These are phyloP conservation scores for Puffinus mauretanicus DNA, from an alignment of 2,113 vertebrate genomes.

Conservation along the genomic window DNA sequence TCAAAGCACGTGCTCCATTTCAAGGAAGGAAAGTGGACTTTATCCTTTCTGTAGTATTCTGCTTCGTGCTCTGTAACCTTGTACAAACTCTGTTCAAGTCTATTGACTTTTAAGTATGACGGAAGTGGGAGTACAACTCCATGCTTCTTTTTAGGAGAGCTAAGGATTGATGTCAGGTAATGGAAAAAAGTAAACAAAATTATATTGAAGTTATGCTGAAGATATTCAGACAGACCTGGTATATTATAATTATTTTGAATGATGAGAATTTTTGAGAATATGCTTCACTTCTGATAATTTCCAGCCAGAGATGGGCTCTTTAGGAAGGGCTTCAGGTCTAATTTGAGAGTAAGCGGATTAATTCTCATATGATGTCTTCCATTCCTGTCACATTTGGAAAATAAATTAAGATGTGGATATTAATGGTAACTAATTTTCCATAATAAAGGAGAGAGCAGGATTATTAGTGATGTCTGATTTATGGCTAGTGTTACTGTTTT, in stretches of 20 bases:
- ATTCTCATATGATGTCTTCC: neutral
- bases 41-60: neutral
- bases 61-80: neutral
- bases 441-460: neutral
- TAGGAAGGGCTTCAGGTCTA: neutral
- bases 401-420: neutral
- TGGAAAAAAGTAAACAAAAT: neutral
- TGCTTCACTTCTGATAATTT: neutral
- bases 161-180: neutral
- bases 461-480: neutral
- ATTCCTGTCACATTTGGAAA: neutral
- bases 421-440: neutral
- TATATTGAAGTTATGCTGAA: neutral
- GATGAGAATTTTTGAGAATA: neutral
- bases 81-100: neutral
- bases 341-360: neutral
- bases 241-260: neutral
- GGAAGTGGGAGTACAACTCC: neutral
- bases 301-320: neutral
- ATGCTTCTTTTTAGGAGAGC: neutral
- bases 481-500: neutral
- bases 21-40: neutral
- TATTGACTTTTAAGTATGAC: neutral
- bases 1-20: neutral
- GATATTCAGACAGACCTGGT: neutral